These are phyloP conservation scores for Parthenolecanium corni DNA, from an alignment of 2,888 invertebrate genomes.

Conservation along the genomic window DNA sequence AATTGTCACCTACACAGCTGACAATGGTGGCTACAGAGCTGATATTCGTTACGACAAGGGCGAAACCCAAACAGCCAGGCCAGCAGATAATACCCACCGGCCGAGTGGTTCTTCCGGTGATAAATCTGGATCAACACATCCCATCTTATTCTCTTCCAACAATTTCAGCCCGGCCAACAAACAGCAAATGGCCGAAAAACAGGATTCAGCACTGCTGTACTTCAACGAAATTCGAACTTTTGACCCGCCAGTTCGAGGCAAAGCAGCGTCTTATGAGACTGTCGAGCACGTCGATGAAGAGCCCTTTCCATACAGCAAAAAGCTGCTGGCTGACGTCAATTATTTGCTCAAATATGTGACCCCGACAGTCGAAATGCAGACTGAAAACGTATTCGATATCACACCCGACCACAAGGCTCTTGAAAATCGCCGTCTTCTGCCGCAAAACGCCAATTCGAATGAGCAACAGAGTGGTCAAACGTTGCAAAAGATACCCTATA, in stretches of 20 bases:
- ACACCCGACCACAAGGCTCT: neutral
- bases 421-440: neutral
- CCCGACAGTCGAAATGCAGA: constrained; percentile 14
- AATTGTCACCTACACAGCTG: constrained; percentile 54
- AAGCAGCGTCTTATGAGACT: constrained; percentile 19
- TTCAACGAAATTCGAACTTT: constrained; percentile 12
- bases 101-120: neutral
- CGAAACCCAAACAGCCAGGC: neutral
- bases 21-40: constrained; percentile 54
- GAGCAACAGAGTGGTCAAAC: neutral
- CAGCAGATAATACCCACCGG: neutral
- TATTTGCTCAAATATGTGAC: constrained; percentile 24
- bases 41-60: constrained; percentile 47
- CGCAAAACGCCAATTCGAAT: neutral
- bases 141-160: neutral
- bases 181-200: neutral
- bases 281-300: constrained; percentile 10
- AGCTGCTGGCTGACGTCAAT: constrained; percentile 24
- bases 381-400: neutral
- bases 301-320: constrained; percentile 2
- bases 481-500: neutral
- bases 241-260: neutral
- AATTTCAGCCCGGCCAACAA: no score
- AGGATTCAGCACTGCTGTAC: neutral
- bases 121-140: neutral